These are phyloP conservation scores for Alfaro cultratus DNA, from an alignment of 2,797 vertebrate species.

Conservation along the genomic window DNA sequence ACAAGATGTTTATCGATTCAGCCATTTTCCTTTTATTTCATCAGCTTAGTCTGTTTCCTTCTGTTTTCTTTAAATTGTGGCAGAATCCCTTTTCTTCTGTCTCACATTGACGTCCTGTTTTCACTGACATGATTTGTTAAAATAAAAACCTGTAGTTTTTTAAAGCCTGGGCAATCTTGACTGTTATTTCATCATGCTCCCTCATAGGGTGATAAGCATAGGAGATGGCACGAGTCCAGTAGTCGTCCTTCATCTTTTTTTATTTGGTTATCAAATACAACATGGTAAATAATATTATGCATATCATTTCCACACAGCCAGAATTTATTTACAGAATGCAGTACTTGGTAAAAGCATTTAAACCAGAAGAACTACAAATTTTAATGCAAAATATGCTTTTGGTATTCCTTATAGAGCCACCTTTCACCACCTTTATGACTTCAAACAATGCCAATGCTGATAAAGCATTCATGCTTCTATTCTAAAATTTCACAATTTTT, in stretches of 20 bases:
- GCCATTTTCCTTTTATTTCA: slow-evolving; percentile 1
- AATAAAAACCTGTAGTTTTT: not conserved
- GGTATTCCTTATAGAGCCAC: not conserved
- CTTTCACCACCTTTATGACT: not conserved
- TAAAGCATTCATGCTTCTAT: not conserved
- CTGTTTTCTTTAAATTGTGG: not conserved
- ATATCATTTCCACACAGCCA: not conserved
- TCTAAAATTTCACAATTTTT: not conserved
- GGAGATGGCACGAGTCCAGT: not conserved
- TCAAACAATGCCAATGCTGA: not conserved
- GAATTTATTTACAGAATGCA: not conserved
- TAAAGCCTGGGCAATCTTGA: not conserved
- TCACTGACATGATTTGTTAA: not conserved
- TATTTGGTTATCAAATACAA: not conserved
- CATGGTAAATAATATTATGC: not conserved
- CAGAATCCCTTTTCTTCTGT: not conserved
- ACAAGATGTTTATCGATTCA: not conserved
- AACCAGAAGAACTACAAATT: not conserved
- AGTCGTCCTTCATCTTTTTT: not conserved
- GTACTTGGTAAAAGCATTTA: not conserved
- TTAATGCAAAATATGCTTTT: not conserved
- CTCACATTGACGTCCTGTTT: not conserved
- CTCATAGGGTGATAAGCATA: not conserved
- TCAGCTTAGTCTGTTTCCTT: not conserved
- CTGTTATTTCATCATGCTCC: not conserved